Percentiles rank a stretch among this genome's conserved stretches.
These are phyloP conservation scores for Rousettus leschenaultii DNA, from an alignment of 2,113 vertebrate genomes.

Conservation along the genomic window DNA sequence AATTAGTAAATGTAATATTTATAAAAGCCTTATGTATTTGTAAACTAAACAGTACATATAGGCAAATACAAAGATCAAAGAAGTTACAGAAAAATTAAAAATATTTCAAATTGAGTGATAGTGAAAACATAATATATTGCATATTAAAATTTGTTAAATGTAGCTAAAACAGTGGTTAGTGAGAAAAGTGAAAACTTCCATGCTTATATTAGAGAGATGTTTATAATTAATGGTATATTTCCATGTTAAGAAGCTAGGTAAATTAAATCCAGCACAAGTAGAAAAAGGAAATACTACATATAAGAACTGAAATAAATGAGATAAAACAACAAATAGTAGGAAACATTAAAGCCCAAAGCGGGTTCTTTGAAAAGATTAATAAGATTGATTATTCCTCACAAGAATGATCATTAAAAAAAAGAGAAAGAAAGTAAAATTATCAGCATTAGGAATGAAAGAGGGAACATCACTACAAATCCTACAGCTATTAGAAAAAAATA, in stretches of 20 bases:
- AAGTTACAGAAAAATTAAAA: background rate
- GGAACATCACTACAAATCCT: background rate
- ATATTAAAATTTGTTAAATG: background rate
- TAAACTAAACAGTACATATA: background rate
- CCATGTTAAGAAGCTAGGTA: background rate
- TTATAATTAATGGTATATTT: background rate
- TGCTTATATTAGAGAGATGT: background rate
- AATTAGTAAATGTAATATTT: background rate
- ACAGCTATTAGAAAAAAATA: background rate
- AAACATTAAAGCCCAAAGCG: background rate
- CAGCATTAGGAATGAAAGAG: background rate
- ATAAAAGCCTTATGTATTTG: background rate
- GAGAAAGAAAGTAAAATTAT: background rate
- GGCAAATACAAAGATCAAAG: background rate
- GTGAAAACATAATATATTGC: background rate
- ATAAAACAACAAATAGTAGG: background rate
- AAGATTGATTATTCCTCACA: background rate
- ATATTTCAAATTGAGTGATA: background rate
- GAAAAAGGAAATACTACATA: background rate
- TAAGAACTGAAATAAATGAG: background rate
- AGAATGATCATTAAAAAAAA: too few relatives aligned
- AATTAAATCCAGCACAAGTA: background rate
- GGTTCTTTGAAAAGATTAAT: background rate
- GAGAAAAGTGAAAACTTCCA: background rate
- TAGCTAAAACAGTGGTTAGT: background rate